These are phyloP conservation scores for Tiliacea aurago DNA, from an alignment of 2,888 invertebrate species.

Conservation along the genomic window DNA sequence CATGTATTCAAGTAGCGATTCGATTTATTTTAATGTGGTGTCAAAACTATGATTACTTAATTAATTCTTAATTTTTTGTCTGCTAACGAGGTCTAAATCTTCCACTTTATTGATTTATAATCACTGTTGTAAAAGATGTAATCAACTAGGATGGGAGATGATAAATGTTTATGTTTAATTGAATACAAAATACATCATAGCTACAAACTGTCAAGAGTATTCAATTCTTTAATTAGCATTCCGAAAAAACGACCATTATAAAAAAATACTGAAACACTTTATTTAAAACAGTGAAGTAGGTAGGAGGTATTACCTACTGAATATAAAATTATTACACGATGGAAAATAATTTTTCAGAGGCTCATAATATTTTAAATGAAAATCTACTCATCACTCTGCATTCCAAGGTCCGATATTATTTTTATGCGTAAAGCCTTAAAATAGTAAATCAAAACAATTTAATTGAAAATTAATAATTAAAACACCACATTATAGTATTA, in stretches of 20 bases:
- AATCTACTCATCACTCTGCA: neutral
- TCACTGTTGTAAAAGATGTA: conserved; percentile 44
- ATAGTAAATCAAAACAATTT: neutral
- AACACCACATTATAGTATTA: neutral
- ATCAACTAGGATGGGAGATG: conserved; percentile 39
- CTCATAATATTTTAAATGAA: neutral
- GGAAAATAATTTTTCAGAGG: neutral
- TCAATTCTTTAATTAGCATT: neutral
- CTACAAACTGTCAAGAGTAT: neutral
- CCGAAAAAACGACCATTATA: too few species aligned
- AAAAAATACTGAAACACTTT: neutral
- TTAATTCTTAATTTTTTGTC: conserved; percentile 39
- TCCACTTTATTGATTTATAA: conserved; percentile 51
- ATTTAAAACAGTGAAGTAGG: neutral
- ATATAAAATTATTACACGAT: neutral
- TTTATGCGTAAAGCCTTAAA: neutral
- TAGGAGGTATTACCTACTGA: neutral
- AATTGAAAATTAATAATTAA: neutral
- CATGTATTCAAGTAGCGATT: conserved; percentile 47
- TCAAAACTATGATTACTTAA: conserved; percentile 48
- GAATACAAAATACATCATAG: conserved; percentile 10
- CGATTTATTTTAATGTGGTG: conserved; percentile 53
- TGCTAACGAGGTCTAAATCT: conserved; percentile 52
- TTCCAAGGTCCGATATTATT: neutral
- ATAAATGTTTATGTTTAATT: conserved; percentile 36